phyloP scores from a whole-genome alignment of 2,888 invertebrate genomes.

The Epirrita christyi region DNA sequence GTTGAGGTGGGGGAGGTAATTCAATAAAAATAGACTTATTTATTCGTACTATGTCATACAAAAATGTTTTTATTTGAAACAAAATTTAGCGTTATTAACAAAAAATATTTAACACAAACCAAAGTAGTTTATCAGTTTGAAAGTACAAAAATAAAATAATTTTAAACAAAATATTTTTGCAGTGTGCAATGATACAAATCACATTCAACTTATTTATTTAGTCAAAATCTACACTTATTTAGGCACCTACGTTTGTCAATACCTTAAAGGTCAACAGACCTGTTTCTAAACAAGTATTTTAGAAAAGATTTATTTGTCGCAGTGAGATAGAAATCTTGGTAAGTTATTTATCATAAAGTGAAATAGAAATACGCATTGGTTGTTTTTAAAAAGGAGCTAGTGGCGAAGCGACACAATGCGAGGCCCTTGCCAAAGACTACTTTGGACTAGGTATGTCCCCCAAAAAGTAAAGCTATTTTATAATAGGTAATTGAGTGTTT shows the following conservation, averaged over 20 bases:
- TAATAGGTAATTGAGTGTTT: no score
- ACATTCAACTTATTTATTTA: constrained; percentile 50
- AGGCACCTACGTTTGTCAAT: constrained; percentile 12
- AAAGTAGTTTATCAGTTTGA: constrained; percentile 54
- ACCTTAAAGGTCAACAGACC: not conserved
- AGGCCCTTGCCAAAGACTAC: no score
- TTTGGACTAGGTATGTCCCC: no score
- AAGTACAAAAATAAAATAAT: constrained; percentile 78
- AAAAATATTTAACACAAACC: constrained; percentile 60
- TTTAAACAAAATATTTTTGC: constrained; percentile 66
- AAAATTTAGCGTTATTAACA: constrained; percentile 56
- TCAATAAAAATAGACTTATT: constrained; percentile 13
- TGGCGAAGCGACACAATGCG: no score
- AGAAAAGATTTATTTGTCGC: no score
- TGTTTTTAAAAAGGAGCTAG: no score
- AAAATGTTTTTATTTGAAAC: constrained; percentile 50
- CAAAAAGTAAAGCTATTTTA: no score
- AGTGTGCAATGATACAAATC: constrained; percentile 59
- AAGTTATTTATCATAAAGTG: no score
- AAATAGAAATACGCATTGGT: no score
- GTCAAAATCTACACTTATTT: constrained; percentile 23
- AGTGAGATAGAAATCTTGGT: no score
- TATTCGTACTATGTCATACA: constrained; percentile 33
- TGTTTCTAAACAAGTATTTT: no score
- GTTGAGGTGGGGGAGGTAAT: not conserved